Evolutionary conservation across 2,113 vertebrate species (phyloP).

Genomic region (Lophochroa leadbeateri): DNA sequence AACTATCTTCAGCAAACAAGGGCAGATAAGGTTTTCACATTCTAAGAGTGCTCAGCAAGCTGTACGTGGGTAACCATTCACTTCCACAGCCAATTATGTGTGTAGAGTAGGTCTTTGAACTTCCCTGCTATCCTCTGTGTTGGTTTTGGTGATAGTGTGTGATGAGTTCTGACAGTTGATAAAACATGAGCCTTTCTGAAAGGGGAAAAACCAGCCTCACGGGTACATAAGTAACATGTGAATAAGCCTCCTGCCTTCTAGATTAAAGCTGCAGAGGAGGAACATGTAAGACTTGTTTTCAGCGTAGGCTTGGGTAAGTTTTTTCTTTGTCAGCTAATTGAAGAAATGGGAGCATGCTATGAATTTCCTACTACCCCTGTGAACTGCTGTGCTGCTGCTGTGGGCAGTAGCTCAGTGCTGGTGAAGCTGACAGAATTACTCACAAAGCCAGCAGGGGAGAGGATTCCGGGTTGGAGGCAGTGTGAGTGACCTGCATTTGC

Average conservation of each 20-base stretch:
- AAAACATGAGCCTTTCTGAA: not conserved
- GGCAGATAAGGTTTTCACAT: not conserved
- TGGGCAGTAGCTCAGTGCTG: not conserved
- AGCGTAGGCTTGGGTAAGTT: not conserved
- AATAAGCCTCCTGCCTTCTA: not conserved
- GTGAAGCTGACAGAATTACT: not conserved
- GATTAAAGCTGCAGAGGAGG: not conserved
- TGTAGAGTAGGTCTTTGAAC: not conserved
- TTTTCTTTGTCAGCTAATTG: not conserved
- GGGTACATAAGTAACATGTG: rapidly evolving
- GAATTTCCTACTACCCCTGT: not conserved
- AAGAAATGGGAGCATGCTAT: not conserved
- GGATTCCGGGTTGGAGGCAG: not conserved
- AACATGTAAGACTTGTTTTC: not conserved
- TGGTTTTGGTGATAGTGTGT: not conserved
- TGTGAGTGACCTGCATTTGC: not conserved
- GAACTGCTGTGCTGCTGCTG: not conserved
- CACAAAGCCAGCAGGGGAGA: not conserved
- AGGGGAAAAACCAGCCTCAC: not conserved
- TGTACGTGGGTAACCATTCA: not conserved
- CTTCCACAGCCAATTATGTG: not conserved
- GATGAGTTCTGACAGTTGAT: not conserved
- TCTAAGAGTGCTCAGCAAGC: not conserved
- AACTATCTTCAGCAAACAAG: not conserved
- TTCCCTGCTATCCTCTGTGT: not conserved